A percentile compares a stretch with the other conserved stretches of the same genome.
Conservation (phyloP, 2,113 vertebrate species). For the Sarotherodon lohbergeri region DNA sequence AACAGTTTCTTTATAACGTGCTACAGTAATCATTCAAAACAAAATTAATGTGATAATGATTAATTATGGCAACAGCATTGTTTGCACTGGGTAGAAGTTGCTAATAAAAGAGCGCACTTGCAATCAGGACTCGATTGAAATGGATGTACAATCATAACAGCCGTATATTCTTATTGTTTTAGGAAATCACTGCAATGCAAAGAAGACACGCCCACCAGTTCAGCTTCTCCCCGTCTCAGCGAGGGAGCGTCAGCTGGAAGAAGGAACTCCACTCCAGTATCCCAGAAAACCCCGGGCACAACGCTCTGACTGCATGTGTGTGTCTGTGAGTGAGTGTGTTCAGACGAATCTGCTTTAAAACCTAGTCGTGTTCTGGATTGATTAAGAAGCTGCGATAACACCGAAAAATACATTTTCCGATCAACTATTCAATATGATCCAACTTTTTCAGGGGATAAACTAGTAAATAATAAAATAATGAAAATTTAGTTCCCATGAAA, state of each 20-base stretch:
- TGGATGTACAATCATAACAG: neutral
- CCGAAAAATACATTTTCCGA: neutral
- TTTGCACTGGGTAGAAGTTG: neutral
- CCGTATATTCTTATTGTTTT: neutral
- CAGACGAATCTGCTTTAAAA: neutral
- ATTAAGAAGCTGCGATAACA: neutral
- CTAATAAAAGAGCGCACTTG: neutral
- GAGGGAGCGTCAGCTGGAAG: constrained; percentile 55
- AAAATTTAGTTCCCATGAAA: neutral
- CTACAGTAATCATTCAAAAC: neutral
- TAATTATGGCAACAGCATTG: neutral
- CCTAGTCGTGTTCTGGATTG: neutral
- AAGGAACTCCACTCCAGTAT: constrained; percentile 30
- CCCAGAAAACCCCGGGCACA: constrained; percentile 32
- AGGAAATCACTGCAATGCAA: neutral
- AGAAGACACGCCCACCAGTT: neutral
- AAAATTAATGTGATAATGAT: neutral
- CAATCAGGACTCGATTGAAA: neutral
- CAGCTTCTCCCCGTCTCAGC: neutral
- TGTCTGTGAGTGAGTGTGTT: neutral
- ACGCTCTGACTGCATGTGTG: neutral
- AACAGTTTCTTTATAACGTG: neutral
- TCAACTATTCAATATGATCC: neutral
- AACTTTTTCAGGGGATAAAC: neutral
- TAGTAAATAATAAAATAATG: neutral